Percentiles rank a stretch among this genome's conserved stretches.
These are phyloP conservation scores for Dromococcyx pavoninus DNA, from an alignment of 2,797 vertebrate genomes.

Conservation along the genomic window DNA sequence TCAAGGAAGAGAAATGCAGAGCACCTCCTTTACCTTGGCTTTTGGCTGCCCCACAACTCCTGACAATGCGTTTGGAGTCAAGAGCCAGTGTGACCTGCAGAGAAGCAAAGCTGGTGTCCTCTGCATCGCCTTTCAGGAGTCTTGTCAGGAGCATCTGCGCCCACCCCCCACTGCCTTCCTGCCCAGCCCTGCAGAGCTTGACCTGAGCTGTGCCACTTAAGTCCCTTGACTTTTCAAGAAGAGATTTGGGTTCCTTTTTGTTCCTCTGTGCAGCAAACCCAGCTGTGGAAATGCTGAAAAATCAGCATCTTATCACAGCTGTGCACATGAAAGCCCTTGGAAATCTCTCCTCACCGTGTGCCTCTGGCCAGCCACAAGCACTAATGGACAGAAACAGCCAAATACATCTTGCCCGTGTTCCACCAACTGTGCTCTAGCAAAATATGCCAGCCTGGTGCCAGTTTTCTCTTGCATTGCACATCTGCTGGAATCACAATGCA, in stretches of 20 bases:
- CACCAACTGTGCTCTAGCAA: background rate
- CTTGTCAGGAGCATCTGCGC: background rate
- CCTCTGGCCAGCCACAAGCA: background rate
- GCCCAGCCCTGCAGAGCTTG: background rate
- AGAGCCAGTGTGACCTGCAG: fast-evolving
- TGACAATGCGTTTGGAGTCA: fast-evolving
- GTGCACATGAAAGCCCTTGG: background rate
- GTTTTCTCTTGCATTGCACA: background rate
- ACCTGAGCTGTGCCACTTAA: background rate
- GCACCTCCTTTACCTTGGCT: background rate
- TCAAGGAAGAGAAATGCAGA: background rate
- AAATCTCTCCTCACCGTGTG: background rate
- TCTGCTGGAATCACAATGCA: background rate
- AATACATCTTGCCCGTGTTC: background rate
- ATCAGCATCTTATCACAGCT: background rate
- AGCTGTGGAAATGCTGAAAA: background rate
- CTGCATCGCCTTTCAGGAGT: background rate
- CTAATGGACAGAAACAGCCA: background rate
- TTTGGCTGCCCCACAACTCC: background rate
- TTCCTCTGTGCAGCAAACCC: background rate
- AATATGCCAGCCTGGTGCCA: background rate
- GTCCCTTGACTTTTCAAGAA: background rate
- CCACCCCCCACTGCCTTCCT: background rate
- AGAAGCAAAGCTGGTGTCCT: background rate
- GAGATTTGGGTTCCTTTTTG: background rate